Evolutionary conservation across 2,113 vertebrate species (phyloP), one percentile per base, ranked within the genome.

Genomic region (Plestiodon gilberti): DNA sequence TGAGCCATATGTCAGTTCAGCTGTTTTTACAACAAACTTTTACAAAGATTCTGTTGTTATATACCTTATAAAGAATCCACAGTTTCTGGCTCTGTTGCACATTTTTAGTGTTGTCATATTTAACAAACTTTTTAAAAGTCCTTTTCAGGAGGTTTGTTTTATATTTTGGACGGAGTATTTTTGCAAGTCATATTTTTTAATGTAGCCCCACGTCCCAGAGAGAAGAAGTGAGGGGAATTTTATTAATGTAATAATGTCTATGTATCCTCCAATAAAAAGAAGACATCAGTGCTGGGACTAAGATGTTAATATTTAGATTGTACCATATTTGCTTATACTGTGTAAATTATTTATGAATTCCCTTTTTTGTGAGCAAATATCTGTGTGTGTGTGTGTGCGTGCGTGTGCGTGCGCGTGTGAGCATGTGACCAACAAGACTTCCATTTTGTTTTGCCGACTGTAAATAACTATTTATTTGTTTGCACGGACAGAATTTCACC

Each of bases 391-490:
- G 25, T 48, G 11, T 28, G 81, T 57, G 25, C 22, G 40, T 55
- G 23, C 35, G 57, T 10, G 52, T n/a, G 33, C 22, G 25, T 69
- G 52, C 18, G 20, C 20, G 22, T 67, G 18, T 9, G 43, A 52
- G 88, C 82, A 88, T 90, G 81, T 95, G 89, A 88, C 75, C 85
- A 89, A 94, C 93, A 93, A 94, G 94, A 91, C 67, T 91, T 95
- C 65, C 93, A 92, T 95, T 92, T 95, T 97, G 96, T 97, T 97
- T 97, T 97, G 92, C 96, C 95, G 96, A 97, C 94, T 99, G 98
- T 99, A 98, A 98, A 98, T 99, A 98, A 94, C 97, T 98, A 99
- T 99, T 99, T 99, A 99, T 99, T 99, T 99, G 97, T 98, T 98
- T 96, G 97, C 97, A 96, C 88, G 96, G 97, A 98, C 96, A 92